Percentiles rank a stretch among this genome's conserved stretches.
Conservation (phyloP, 2,888 invertebrate species). For the Cartodere bifasciata region DNA sequence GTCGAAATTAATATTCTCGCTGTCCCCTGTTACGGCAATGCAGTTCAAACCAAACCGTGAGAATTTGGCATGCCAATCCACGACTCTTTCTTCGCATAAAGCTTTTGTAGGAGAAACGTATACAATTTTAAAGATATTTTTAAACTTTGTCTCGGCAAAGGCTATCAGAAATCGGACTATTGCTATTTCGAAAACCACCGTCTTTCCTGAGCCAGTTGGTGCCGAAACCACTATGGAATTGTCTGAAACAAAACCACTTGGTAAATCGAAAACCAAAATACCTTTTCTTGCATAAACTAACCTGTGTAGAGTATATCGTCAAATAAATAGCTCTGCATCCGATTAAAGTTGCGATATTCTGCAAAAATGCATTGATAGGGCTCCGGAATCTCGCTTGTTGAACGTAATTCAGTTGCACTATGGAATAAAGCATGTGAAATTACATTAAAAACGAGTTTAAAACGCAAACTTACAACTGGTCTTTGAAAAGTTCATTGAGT, state of each 20-base stretch:
- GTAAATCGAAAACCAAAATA: constrained; percentile 5
- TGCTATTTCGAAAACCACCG: constrained; percentile 70
- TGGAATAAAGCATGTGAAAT: no score
- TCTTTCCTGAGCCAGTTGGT: constrained; percentile 76
- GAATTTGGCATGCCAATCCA: constrained; percentile 64
- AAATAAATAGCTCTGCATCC: constrained; percentile 58
- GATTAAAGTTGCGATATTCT: constrained; percentile 43
- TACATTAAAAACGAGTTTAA: no score
- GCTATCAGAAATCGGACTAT: constrained; percentile 52
- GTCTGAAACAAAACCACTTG: constrained; percentile 35
- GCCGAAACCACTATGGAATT: constrained; percentile 62
- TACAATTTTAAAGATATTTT: constrained; percentile 51
- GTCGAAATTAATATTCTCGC: constrained; percentile 48
- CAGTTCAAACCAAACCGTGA: constrained; percentile 47
- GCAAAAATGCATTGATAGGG: constrained; percentile 22
- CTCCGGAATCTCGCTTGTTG: constrained; percentile 24
- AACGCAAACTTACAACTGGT: no score
- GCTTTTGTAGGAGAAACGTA: constrained; percentile 78
- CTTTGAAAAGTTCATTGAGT: no score
- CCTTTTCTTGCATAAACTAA: constrained; percentile 22
- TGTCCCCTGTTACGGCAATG: constrained; percentile 65
- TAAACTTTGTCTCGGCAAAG: constrained; percentile 33
- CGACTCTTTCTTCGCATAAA: constrained; percentile 55
- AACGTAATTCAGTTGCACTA: constrained; percentile 5
- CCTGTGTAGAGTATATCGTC: constrained; percentile 54